phyloP scores from a whole-genome alignment of 2,888 invertebrate species.

The Netelia virgata region DNA sequence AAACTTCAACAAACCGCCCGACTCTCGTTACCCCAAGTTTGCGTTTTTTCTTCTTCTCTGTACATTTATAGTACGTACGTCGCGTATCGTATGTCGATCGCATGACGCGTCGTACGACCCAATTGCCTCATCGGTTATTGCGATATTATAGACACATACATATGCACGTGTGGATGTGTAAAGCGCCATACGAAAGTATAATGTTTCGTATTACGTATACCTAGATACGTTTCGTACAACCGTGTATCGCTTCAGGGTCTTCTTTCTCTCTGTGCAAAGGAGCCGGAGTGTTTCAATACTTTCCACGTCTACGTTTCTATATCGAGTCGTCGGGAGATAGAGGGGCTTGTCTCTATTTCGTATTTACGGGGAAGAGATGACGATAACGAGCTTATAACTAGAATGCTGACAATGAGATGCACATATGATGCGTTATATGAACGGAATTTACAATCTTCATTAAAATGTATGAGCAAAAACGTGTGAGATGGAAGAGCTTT shows the following conservation, averaged over 20 bases:
- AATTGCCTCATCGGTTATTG: constrained; percentile 41
- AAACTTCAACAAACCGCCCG: not conserved
- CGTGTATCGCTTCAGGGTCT: constrained; percentile 39
- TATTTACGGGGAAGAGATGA: no score
- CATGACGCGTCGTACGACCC: constrained; percentile 10
- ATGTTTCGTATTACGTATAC: not conserved
- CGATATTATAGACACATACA: constrained; percentile 33
- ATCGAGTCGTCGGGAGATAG: not conserved
- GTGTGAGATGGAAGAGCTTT: no score
- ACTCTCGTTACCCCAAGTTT: not conserved
- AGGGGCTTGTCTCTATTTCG: no score
- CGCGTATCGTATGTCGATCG: constrained; percentile 32
- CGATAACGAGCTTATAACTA: no score
- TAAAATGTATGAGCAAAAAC: no score
- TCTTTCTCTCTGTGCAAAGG: constrained; percentile 22
- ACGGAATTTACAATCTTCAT: no score
- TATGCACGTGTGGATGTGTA: not conserved
- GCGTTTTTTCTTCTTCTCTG: not conserved
- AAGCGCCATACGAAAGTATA: not conserved
- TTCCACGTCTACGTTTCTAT: not conserved
- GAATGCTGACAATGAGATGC: no score
- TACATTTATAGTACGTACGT: not conserved
- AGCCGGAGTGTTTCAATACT: not conserved
- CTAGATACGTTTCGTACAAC: not conserved
- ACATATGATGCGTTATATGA: no score